A percentile compares a stretch with the other conserved stretches of the same genome.
phyloP scores from a whole-genome alignment of 2,888 invertebrate species.

The Tethea ocularis region DNA sequence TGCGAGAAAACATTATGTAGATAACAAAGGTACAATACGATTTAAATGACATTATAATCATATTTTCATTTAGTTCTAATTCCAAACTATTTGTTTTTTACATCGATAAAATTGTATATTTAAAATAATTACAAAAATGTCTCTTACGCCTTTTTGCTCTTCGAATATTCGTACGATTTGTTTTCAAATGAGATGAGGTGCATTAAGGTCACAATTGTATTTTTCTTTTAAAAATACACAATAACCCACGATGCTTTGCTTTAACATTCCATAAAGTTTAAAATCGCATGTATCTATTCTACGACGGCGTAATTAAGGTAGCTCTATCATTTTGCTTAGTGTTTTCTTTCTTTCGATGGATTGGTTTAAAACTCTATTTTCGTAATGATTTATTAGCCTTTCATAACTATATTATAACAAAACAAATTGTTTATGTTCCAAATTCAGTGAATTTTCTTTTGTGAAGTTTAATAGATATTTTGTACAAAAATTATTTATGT shows the following conservation, averaged over 20 bases:
- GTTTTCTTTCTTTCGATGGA: not conserved
- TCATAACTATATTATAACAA: not conserved
- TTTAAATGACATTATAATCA: not conserved
- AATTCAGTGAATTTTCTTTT: not conserved
- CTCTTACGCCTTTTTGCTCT: constrained; percentile 3
- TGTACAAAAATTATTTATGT: too few species aligned
- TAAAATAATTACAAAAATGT: too few species aligned
- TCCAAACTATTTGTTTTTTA: not conserved
- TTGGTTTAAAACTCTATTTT: not conserved
- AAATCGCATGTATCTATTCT: not conserved
- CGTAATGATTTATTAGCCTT: not conserved
- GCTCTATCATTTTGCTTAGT: not conserved
- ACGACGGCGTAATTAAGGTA: not conserved
- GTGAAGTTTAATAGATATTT: too few species aligned
- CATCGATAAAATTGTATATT: not conserved
- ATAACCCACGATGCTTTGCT: not conserved
- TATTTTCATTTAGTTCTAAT: not conserved
- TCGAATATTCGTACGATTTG: not conserved
- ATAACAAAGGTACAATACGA: constrained; percentile 6
- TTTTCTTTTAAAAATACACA: constrained; percentile 5
- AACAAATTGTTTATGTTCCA: not conserved
- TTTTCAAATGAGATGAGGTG: constrained; percentile 5
- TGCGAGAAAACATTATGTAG: constrained; percentile 12
- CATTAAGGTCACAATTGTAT: constrained; percentile 7
- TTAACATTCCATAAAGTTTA: not conserved